phyloP scores from a whole-genome alignment of 2,888 invertebrate species.

The Anarsia innoxiella region DNA sequence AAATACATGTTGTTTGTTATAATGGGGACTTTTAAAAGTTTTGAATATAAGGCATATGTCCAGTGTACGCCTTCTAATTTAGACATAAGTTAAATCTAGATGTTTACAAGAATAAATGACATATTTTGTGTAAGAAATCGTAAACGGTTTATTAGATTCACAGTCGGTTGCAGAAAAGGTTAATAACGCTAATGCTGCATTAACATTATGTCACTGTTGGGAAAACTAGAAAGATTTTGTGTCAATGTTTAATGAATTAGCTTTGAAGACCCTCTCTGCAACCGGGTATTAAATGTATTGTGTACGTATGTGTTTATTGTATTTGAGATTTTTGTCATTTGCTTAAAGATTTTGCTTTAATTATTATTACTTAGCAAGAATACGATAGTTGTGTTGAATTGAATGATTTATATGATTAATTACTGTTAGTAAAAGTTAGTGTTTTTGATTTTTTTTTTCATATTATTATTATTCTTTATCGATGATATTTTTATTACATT shows the following conservation, averaged over 20 bases:
- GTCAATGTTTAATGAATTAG: too few relatives aligned
- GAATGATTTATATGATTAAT: constrained; percentile 39
- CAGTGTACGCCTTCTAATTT: too few relatives aligned
- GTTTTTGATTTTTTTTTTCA: constrained; percentile 35
- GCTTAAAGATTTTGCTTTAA: constrained; percentile 62
- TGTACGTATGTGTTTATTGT: constrained; percentile 21
- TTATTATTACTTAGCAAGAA: constrained; percentile 55
- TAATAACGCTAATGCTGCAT: too few relatives aligned
- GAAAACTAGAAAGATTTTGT: too few relatives aligned
- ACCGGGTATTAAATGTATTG: constrained; percentile 29
- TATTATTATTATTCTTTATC: background rate
- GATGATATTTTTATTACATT: too few relatives aligned
- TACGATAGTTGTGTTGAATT: constrained; percentile 51
- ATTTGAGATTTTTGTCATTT: constrained; percentile 46
- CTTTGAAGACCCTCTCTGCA: too few relatives aligned
- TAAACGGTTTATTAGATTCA: constrained; percentile 27
- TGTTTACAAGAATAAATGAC: constrained; percentile 55
- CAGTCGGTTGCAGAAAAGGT: too few relatives aligned
- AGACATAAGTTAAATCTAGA: constrained; percentile 24
- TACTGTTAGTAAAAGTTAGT: constrained; percentile 36
- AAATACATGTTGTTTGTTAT: too few relatives aligned
- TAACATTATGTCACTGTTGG: too few relatives aligned
- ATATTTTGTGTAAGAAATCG: constrained; percentile 66
- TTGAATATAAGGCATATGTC: too few relatives aligned
- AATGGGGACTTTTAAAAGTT: too few relatives aligned